Percentiles rank a stretch among this genome's conserved stretches.
These are phyloP conservation scores for Poeciliopsis infans DNA, from an alignment of 2,797 vertebrate genomes.

Conservation along the genomic window DNA sequence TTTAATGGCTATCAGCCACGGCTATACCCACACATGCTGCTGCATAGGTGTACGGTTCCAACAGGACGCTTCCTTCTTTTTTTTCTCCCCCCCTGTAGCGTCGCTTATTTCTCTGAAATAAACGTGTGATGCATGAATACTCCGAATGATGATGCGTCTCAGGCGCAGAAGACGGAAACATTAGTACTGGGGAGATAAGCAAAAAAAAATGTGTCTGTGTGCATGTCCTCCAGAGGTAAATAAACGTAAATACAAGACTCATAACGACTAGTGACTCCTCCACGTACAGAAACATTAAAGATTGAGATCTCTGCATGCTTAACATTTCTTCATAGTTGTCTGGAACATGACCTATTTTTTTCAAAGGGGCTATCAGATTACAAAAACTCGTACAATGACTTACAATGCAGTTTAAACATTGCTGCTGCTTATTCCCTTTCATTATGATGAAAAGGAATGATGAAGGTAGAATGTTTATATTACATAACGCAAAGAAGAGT, in stretches of 20 bases:
- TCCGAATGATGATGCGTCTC: conserved; percentile 41
- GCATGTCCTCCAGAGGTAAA: conserved; percentile 9
- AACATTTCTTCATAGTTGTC: not conserved
- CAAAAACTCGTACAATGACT: not conserved
- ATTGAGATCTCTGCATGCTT: not conserved
- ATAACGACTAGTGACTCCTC: not conserved
- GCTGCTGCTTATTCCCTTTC: not conserved
- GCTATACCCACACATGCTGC: conserved; percentile 51
- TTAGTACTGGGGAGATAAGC: conserved; percentile 19
- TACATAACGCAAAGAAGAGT: not conserved
- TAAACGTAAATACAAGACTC: conserved; percentile 4
- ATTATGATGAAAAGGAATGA: no score
- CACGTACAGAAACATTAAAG: not conserved
- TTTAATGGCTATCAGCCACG: conserved; percentile 70
- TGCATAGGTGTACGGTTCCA: conserved; percentile 44
- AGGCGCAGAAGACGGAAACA: conserved; percentile 34
- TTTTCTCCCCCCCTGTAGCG: conserved; percentile 5
- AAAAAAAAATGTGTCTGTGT: conserved; percentile 1
- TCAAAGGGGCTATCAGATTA: conserved; percentile 5
- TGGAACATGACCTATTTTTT: not conserved
- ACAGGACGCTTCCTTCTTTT: conserved; percentile 39
- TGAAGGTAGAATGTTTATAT: not conserved
- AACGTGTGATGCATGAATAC: conserved; percentile 17
- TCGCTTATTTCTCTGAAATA: conserved; percentile 42
- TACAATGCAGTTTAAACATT: not conserved